Percentiles rank a stretch among this genome's conserved stretches.
Conservation (phyloP, 2,888 invertebrate species). For the Aspidiotus destructor region DNA sequence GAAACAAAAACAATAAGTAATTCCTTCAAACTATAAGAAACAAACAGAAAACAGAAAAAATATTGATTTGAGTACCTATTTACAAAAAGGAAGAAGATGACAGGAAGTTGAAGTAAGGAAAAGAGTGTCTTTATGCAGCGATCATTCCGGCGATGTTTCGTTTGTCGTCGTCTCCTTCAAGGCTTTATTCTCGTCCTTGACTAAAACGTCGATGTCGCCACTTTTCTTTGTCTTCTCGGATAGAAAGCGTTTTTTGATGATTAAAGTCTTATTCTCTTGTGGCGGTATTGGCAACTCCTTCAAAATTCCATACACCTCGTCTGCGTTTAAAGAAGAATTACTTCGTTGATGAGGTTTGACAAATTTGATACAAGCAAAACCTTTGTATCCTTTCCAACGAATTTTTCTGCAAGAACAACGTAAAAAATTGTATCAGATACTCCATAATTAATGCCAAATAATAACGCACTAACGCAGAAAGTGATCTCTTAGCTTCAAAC, state of each 20-base stretch:
- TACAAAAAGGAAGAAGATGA: too few relatives aligned
- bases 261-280: conserved; percentile 18
- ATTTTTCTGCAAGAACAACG: conserved; percentile 48
- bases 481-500: too few relatives aligned
- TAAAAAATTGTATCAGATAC: neutral
- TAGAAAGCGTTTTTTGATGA: conserved; percentile 19
- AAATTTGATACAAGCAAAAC: conserved; percentile 65
- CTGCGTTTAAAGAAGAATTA: conserved; percentile 35
- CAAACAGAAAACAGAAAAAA: too few relatives aligned
- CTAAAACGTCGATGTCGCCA: neutral
- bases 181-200: too few relatives aligned
- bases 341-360: conserved; percentile 49
- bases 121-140: neutral
- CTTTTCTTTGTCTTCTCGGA: conserved; percentile 7
- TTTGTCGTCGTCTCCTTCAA: too few relatives aligned
- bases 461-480: neutral
- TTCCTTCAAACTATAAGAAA: too few relatives aligned
- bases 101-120: too few relatives aligned
- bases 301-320: conserved; percentile 22
- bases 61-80: too few relatives aligned
- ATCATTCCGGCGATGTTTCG: neutral
- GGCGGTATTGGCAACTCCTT: conserved; percentile 22
- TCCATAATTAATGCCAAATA: too few relatives aligned
- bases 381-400: conserved; percentile 52
- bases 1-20: too few relatives aligned